A percentile compares a stretch with the other conserved stretches of the same genome.
These are phyloP conservation scores for Cremastinae sp. DNA, from an alignment of 2,888 invertebrate genomes.

Conservation along the genomic window DNA sequence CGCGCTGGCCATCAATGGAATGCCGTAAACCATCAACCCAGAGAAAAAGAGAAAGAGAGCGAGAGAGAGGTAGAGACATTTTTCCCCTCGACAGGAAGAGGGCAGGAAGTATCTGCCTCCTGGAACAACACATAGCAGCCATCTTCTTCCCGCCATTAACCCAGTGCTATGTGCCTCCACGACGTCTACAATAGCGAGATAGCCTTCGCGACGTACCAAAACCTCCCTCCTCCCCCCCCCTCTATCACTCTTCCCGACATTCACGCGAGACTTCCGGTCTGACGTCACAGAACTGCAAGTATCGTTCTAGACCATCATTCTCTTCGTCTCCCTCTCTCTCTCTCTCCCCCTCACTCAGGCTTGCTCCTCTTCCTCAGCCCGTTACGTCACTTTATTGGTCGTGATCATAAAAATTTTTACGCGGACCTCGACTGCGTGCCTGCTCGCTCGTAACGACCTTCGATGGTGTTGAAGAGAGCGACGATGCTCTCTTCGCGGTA, in stretches of 20 bases:
- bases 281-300: conserved; percentile 70
- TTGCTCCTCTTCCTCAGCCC: conserved; percentile 52
- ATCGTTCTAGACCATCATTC: conserved; percentile 32
- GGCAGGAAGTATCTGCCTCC: conserved; percentile 41
- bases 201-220: conserved; percentile 58
- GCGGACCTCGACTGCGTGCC: conserved; percentile 70
- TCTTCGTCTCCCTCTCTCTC: conserved; percentile 6
- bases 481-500: conserved; percentile 43
- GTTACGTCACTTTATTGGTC: conserved; percentile 80
- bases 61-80: conserved; percentile 42
- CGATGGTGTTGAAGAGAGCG: conserved; percentile 51
- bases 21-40: conserved; percentile 79
- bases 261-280: conserved; percentile 75
- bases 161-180: conserved; percentile 54
- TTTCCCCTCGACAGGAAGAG: conserved; percentile 51
- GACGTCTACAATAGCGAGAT: conserved; percentile 61
- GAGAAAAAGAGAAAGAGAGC: conserved; percentile 37
- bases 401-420: conserved; percentile 80
- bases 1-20: conserved; percentile 76
- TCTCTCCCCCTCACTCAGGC: conserved; percentile 9
- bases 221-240: conserved; percentile 58
- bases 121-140: conserved; percentile 52
- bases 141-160: conserved; percentile 58
- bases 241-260: conserved; percentile 70
- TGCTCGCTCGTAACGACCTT: conserved; percentile 64